phyloP scores from a whole-genome alignment of 2,888 invertebrate genomes.

The Myathropa florea region DNA sequence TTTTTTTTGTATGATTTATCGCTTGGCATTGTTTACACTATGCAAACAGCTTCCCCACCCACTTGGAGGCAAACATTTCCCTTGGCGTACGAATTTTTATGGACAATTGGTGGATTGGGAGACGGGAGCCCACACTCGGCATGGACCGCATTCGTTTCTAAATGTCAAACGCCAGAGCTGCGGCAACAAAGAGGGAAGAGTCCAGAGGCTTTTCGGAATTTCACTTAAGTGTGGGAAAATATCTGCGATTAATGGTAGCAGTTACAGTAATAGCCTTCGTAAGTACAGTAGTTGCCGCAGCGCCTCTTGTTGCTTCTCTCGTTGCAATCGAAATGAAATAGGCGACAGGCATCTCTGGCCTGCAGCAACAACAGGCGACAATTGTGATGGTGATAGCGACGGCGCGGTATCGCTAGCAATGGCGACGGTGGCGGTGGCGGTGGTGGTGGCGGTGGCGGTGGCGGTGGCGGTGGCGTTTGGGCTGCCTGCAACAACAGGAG shows the following conservation, averaged over 20 bases:
- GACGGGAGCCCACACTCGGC: slow-evolving; percentile 34
- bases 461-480: too few relatives aligned
- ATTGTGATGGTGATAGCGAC: neutral
- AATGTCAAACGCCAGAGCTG: slow-evolving; percentile 45
- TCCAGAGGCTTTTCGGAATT: slow-evolving; percentile 51
- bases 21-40: slow-evolving; percentile 58
- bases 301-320: slow-evolving; percentile 26
- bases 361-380: neutral
- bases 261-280: slow-evolving; percentile 32
- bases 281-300: slow-evolving; percentile 16
- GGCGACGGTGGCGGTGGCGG: neutral
- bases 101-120: slow-evolving; percentile 13
- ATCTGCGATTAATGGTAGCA: slow-evolving; percentile 55
- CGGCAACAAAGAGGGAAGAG: slow-evolving; percentile 12
- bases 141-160: slow-evolving; percentile 45
- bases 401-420: neutral
- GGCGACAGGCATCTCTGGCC: slow-evolving; percentile 3
- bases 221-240: slow-evolving; percentile 69
- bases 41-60: slow-evolving; percentile 27
- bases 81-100: slow-evolving; percentile 44
- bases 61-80: slow-evolving; percentile 23
- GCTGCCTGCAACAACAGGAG: slow-evolving; percentile 8
- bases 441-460: neutral
- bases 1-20: slow-evolving; percentile 61
- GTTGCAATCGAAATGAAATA: slow-evolving; percentile 57